A percentile compares a stretch with the other conserved stretches of the same genome.
Conservation (phyloP, 35 echinoderm and acorn worm species). For the Anneissia japonica region DNA sequence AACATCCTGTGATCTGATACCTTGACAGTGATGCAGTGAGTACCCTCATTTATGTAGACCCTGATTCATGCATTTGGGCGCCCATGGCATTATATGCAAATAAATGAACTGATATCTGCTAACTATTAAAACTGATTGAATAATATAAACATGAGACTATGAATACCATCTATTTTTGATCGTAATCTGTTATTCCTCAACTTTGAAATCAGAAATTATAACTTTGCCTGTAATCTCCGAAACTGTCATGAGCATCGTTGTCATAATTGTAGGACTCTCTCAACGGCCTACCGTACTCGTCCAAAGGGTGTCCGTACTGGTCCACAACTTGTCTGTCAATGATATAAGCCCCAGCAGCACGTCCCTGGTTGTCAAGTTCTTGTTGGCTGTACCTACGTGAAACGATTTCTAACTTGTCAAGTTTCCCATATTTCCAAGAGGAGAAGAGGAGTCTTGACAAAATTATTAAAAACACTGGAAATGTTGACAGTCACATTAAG, state of each 20-base stretch:
- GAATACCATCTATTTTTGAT: too few species aligned
- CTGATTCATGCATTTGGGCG: too few species aligned
- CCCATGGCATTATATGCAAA: too few species aligned
- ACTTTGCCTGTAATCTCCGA: slow-evolving; percentile 8
- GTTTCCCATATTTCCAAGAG: background rate
- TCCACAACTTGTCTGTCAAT: slow-evolving; percentile 51
- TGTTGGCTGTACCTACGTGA: slow-evolving; percentile 48
- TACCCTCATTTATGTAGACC: too few species aligned
- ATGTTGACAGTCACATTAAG: background rate
- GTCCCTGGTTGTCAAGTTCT: slow-evolving; percentile 24
- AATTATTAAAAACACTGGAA: background rate
- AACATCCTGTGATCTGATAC: too few species aligned
- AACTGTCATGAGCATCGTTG: slow-evolving; percentile 18
- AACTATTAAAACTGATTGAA: too few species aligned
- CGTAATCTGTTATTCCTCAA: too few species aligned
- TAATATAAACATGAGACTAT: too few species aligned
- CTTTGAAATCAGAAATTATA: too few species aligned
- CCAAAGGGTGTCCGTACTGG: slow-evolving; percentile 54
- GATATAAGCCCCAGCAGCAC: slow-evolving; percentile 29
- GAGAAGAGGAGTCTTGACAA: background rate
- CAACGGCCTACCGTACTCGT: slow-evolving; percentile 37
- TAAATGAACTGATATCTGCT: too few species aligned
- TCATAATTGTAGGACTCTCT: slow-evolving; percentile 34
- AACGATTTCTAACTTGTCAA: background rate
- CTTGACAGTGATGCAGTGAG: too few species aligned